Evolutionary conservation across 2,797 vertebrate species (phyloP).

Genomic region (Catostomus latipinnis): DNA sequence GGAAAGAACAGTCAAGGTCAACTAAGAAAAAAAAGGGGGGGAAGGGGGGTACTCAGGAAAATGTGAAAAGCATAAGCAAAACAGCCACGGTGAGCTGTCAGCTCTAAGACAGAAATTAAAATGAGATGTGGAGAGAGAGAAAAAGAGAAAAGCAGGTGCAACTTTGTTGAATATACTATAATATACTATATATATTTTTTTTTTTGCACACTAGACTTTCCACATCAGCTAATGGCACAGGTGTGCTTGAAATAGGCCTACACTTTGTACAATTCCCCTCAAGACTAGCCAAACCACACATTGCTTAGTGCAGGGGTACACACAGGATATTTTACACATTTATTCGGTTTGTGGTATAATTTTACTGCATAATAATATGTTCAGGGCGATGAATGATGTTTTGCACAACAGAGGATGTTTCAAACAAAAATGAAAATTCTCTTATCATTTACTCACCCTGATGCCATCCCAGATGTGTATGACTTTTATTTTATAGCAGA

Average conservation of each 20-base stretch:
- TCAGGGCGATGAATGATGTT: too few species aligned
- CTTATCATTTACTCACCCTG: too few species aligned
- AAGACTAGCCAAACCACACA: neutral
- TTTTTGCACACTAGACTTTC: conserved; percentile 7
- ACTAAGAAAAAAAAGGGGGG: conserved; percentile 7
- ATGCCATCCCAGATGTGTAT: too few species aligned
- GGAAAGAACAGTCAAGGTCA: conserved; percentile 57
- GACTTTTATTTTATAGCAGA: too few species aligned
- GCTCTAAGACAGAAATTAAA: neutral
- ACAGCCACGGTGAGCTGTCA: neutral
- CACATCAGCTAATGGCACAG: conserved; percentile 21
- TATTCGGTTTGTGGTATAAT: neutral
- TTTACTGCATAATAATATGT: neutral
- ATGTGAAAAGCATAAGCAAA: conserved; percentile 1
- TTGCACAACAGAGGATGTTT: neutral
- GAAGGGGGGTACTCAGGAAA: conserved; percentile 3
- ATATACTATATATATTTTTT: too few species aligned
- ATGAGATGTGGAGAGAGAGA: neutral
- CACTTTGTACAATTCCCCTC: neutral
- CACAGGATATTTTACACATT: neutral
- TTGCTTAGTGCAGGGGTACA: neutral
- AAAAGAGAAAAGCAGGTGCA: neutral
- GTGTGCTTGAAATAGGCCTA: conserved; percentile 12
- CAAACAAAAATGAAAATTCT: too few species aligned
- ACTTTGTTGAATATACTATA: conserved; percentile 13